Percentiles rank a stretch among this genome's conserved stretches.
Conservation (phyloP, 1,140 invertebrate species). For the Calephelis virginiensis region DNA sequence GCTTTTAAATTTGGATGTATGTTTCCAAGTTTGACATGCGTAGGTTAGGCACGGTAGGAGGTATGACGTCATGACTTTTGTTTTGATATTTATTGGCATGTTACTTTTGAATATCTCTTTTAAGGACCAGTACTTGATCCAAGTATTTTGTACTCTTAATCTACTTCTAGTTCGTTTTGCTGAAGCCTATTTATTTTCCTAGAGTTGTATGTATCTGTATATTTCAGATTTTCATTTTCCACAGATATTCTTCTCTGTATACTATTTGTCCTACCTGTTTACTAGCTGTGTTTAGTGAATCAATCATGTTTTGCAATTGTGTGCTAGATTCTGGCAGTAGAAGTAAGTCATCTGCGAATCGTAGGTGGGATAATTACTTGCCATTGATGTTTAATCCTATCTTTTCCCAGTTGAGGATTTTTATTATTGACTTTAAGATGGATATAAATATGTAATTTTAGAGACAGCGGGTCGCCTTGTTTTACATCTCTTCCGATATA, state of each 20-base stretch:
- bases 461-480: background rate
- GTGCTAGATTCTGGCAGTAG: background rate
- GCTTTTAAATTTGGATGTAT: no score
- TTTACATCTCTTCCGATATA: background rate
- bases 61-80: no score
- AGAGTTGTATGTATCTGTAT: slow-evolving; percentile 29
- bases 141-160: slow-evolving; percentile 33
- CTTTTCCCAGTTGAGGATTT: background rate
- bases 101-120: slow-evolving; percentile 34
- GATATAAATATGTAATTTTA: slow-evolving; percentile 6
- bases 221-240: slow-evolving; percentile 23
- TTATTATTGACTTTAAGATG: background rate
- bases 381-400: background rate
- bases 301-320: slow-evolving; percentile 1
- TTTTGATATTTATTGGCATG: slow-evolving; percentile 12
- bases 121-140: slow-evolving; percentile 34
- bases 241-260: slow-evolving; percentile 12
- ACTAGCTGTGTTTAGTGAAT: slow-evolving; percentile 1
- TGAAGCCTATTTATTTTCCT: slow-evolving; percentile 26
- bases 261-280: background rate
- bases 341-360: background rate
- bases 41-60: no score
- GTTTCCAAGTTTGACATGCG: no score
- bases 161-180: slow-evolving; percentile 22
- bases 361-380: background rate